Base-by-base conservation (phyloP, 2,888 invertebrate genomes). In the Epistrophella euchroma region DNA sequence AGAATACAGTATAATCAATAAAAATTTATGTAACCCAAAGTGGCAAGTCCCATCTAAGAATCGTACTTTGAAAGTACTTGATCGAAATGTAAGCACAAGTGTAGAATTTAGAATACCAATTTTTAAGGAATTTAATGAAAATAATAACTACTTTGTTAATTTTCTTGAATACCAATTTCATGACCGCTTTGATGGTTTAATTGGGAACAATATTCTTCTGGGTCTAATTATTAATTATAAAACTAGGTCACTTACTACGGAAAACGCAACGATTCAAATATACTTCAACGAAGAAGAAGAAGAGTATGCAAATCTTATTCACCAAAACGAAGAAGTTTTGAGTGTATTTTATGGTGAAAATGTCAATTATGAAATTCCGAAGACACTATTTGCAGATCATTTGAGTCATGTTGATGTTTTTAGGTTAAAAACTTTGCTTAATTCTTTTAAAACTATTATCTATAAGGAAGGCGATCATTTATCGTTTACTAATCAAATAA, bases 241-340 rank as follows among this genome's bases (percentile, higher is more conserved):
- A 56, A 47, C 15, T 5, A 60, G 13, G 10, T 71, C 66, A 15
- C 50, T 74, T 7, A 71, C 50, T 6, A 84, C 71, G 9, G 75
- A 79, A 60, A 86, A 74, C 37, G 64, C 45, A 32, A 11, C 66
- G 10, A 66, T 66, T 11, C 66, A 10, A 35, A 35, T 66, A 66
- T 66, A 64, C 45, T 64, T 64, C 64, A 64, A 64, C 45, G 17
- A 66, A 1, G 66, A 66, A 11, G 66, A 66, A 50, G 66, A 66
- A 66, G 50, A 50, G 17, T 47, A 47, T 47, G 47, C 47, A 7
- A 32, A 66, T 25, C 22, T 6, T 2, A 10, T 43, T 13, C 17
- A 25, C 22, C 60, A 62, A 22, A 62, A 43, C 22, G 10, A 43
- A 40, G 43, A 62, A 43, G 43, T 35, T 60, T 58, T 58, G 58